Evolutionary conservation across 2,888 invertebrate genomes (phyloP), one percentile per base, ranked within the genome.

Genomic region (Orthosia cruda): DNA sequence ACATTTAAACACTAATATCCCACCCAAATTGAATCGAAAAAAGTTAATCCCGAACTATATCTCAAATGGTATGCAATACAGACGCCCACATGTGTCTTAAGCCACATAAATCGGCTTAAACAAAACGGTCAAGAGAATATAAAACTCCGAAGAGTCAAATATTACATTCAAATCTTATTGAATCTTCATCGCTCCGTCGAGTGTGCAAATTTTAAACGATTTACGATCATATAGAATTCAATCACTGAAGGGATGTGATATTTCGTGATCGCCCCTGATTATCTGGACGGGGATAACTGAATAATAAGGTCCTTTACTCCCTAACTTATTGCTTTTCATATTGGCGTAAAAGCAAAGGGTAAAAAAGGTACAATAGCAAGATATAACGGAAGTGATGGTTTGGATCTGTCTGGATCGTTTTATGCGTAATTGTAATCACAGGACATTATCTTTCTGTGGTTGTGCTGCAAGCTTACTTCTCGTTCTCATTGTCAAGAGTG

Each of bases 131-230:
- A 75, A 61, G 45, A 71, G 69, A 70, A 61, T n/a, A 80, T 81
- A 85, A 80, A 77, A 79, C 47, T 67, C 49, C 57, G 50, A 73
- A 73, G 70, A 79, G 83, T 82, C 78, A 72, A 61, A 74, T 81
- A 85, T 85, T 75, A 80, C 79, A 68, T 81, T 75, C 74, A 79
- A 83, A 88, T 88, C 81, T 84, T 88, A 87, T 88, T 88, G 81
- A 71, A 87, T 83, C 61, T 16, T 12, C 32, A 32, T 49, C 77
- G 73, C 62, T 78, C 68, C 63, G 57, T 71, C 62, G 77, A 63
- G 66, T 81, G 81, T 64, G 79, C 69, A 74, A 73, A 78, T 77
- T 77, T 83, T 83, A 79, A 88, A 79, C 85, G 78, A 79, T 77
- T 71, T 76, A 87, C 63, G 81, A 71, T 71, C 74, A 57, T 77